Percentiles rank a stretch among this genome's conserved stretches.
Evolutionary conservation across 2,113 vertebrate genomes (phyloP).

Genomic region (Telmatochromis sp.): DNA sequence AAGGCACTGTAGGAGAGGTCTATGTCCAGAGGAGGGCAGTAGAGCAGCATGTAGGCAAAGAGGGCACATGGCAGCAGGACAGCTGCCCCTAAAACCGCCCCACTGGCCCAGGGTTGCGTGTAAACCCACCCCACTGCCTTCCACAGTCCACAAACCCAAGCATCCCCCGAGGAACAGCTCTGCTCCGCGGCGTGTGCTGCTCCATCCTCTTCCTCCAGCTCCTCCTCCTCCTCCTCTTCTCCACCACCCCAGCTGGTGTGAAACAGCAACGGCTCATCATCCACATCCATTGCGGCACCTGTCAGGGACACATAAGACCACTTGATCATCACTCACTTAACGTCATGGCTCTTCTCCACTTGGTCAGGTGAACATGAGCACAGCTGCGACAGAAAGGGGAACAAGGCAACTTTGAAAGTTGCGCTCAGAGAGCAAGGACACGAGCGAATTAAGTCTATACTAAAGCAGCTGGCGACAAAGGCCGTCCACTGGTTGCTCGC

Average conservation of each 20-base stretch:
- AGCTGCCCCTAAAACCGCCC: slow-evolving; percentile 77
- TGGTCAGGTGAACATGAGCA: background rate
- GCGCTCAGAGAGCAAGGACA: slow-evolving; percentile 7
- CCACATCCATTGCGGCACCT: slow-evolving; percentile 80
- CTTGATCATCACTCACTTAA: slow-evolving; percentile 6
- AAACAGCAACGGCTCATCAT: slow-evolving; percentile 85
- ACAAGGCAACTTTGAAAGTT: slow-evolving; percentile 24
- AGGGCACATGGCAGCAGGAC: slow-evolving; percentile 81
- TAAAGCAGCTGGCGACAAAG: slow-evolving; percentile 5
- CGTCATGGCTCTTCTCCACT: background rate
- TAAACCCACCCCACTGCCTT: slow-evolving; percentile 85
- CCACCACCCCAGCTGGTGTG: slow-evolving; percentile 75
- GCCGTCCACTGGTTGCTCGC: background rate
- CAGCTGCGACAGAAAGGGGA: background rate
- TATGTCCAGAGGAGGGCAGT: slow-evolving; percentile 90
- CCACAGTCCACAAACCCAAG: slow-evolving; percentile 75
- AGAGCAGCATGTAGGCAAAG: slow-evolving; percentile 86
- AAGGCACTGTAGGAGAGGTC: slow-evolving; percentile 98
- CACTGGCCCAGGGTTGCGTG: slow-evolving; percentile 82
- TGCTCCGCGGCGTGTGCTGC: slow-evolving; percentile 29
- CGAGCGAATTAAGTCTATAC: slow-evolving; percentile 29
- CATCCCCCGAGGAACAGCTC: slow-evolving; percentile 13
- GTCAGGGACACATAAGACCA: slow-evolving; percentile 28
- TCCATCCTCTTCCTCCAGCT: slow-evolving; percentile 63
- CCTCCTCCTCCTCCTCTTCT: slow-evolving; percentile 68